These are phyloP conservation scores for Macrobrachium nipponense DNA, from an alignment of 1,140 invertebrate species.

Conservation along the genomic window DNA sequence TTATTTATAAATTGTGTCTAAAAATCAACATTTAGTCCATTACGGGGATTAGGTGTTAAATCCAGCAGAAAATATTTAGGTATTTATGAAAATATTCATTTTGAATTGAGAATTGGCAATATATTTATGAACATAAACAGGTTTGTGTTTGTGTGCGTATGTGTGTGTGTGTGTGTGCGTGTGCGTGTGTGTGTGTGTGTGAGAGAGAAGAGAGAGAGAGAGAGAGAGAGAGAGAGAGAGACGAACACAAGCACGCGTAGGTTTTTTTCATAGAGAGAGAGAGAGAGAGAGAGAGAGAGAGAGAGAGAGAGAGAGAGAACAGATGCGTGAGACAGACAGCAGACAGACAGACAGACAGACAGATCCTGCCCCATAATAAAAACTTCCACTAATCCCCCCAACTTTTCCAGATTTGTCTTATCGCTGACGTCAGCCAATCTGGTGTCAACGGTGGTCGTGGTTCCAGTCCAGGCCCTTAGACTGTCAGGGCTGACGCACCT, in stretches of 20 bases:
- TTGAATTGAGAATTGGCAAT: too few relatives aligned
- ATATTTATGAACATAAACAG: too few relatives aligned
- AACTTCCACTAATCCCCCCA: conserved; percentile 5
- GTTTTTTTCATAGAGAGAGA: conserved; percentile 35
- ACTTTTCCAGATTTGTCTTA: conserved; percentile 71
- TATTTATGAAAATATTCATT: too few relatives aligned
- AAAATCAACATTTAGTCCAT: too few relatives aligned
- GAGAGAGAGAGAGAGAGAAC: conserved; percentile 13
- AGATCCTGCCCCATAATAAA: background rate
- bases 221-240: background rate
- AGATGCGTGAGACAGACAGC: conserved; percentile 1
- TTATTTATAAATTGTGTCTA: too few relatives aligned
- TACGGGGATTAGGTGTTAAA: too few relatives aligned
- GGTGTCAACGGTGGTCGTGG: conserved; percentile 70
- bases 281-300: conserved; percentile 27
- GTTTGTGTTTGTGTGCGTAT: too few relatives aligned
- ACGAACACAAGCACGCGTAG: too few relatives aligned
- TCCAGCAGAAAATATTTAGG: too few relatives aligned
- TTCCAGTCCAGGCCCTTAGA: conserved; percentile 69
- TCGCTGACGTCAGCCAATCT: conserved; percentile 74
- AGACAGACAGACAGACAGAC: background rate
- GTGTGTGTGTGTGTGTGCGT: conserved; percentile 15
- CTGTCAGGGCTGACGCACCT: conserved; percentile 53
- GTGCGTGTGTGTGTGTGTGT: conserved; percentile 15
- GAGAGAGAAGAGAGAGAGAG: background rate